Conservation (phyloP, 2,113 vertebrate genomes). For the Ceuthmochares aereus region DNA sequence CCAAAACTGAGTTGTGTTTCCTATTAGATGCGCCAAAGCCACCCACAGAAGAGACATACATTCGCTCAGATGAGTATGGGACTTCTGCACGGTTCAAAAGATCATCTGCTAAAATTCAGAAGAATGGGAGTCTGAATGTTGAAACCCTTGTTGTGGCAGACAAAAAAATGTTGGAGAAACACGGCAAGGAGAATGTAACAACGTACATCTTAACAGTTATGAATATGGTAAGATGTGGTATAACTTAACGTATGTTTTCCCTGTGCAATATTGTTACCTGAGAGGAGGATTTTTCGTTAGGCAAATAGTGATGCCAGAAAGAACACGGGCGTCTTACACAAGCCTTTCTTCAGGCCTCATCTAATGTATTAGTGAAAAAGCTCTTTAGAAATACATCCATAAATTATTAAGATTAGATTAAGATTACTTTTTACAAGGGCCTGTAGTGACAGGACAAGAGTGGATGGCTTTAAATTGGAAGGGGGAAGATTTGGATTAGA, state of each 20-base stretch:
- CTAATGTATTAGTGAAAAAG: not conserved
- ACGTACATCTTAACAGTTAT: constrained; percentile 97
- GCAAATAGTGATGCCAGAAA: not conserved
- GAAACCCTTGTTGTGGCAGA: constrained; percentile 98
- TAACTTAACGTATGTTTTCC: not conserved
- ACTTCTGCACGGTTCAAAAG: constrained; percentile 81
- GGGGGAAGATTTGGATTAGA: no score
- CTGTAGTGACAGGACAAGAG: no score
- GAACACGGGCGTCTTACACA: not conserved
- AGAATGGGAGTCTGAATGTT: constrained; percentile 87
- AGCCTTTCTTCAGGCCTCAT: not conserved
- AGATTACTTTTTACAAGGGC: no score
- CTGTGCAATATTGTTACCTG: not conserved
- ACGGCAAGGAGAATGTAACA: constrained; percentile 92
- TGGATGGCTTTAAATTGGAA: no score
- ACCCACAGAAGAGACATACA: constrained; percentile 81
- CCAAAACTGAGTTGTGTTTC: constrained; percentile 66
- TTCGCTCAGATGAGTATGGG: constrained; percentile 86
- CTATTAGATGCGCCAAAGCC: constrained; percentile 87
- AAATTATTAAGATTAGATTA: no score
- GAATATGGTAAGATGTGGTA: constrained; percentile 90
- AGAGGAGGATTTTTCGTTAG: not conserved
- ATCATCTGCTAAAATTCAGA: constrained; percentile 85
- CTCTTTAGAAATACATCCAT: not conserved
- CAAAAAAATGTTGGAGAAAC: constrained; percentile 95